Percentiles rank a stretch among this genome's conserved stretches.
These are phyloP conservation scores for Gambusia holbrooki DNA, from an alignment of 2,113 vertebrate species.

Conservation along the genomic window DNA sequence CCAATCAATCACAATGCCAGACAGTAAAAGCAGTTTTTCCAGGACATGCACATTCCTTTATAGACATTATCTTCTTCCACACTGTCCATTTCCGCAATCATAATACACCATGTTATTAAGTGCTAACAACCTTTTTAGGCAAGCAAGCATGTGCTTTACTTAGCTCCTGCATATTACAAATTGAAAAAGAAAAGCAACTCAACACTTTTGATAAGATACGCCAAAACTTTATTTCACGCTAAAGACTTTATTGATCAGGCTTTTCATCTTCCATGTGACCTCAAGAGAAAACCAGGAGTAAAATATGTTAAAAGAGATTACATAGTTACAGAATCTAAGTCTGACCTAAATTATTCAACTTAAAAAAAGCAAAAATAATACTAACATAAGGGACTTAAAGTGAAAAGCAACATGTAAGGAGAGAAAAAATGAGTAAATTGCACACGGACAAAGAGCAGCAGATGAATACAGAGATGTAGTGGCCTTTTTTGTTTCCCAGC, in stretches of 20 bases:
- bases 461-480: constrained; percentile 23
- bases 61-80: neutral
- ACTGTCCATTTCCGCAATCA: neutral
- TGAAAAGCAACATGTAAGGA: constrained; percentile 20
- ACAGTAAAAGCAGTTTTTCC: constrained; percentile 6
- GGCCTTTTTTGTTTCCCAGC: constrained; percentile 34
- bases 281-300: too few species aligned
- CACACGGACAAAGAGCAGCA: constrained; percentile 39
- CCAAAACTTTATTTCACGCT: too few species aligned
- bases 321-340: too few species aligned
- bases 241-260: too few species aligned
- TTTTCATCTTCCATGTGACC: too few species aligned
- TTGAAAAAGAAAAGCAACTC: neutral
- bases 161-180: neutral
- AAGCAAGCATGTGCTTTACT: neutral
- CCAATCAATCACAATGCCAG: constrained; percentile 17
- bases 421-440: constrained; percentile 10
- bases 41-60: constrained; percentile 11
- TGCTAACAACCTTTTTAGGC: neutral
- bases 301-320: too few species aligned
- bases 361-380: neutral
- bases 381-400: neutral
- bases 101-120: neutral
- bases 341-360: too few species aligned
- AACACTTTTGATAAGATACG: too few species aligned